Evolutionary conservation across 2,888 invertebrate species (phyloP), one percentile per base, ranked within the genome.

Genomic region (Xestoiulus laeticollis): DNA sequence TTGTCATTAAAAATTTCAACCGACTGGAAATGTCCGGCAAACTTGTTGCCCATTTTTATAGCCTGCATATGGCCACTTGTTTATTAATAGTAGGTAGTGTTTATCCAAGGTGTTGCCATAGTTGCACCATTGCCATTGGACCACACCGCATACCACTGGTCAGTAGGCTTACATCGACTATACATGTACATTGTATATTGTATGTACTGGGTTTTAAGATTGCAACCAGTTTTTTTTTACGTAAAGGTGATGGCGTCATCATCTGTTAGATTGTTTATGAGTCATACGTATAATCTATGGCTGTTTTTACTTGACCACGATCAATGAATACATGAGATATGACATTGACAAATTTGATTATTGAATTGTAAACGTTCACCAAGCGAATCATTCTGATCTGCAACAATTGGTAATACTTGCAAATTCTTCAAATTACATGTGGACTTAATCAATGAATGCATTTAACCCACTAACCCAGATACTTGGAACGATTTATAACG

Each of bases 31-130:
- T 78, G 78, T 78, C 30, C 12, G 30, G 30, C 78, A 78, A 78
- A 78, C 78, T 78, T 78, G 78, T 78, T 78, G 78, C 78, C 78
- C 78, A 78, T 78, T 78, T 59, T 78, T 78, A 78, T 78, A 78
- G 78, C 78, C 78, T 30, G 30, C 78, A 78, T 78, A 78, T 78
- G 78, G 78, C 78, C 30, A 78, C 78, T 78, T 78, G 78, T 78
- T 78, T 78, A 78, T 78, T 78, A 78, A 78, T 78, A 78, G 16
- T 30, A 30, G 30, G 78, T 78, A 26, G 78, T 78, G 78, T 78
- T 78, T 78, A 32, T 78, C 30, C 30, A 14, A 78, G 78, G 78
- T 78, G 78, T 78, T 78, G 78, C 78, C 78, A 78, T 78, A 78
- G 78, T 78, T 78, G 78, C 78, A 32, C 26, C 16, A 78, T 32